Percentiles rank a stretch among this genome's conserved stretches.
phyloP scores from a whole-genome alignment of 1,140 invertebrate genomes.

The Tetraneura akinire region DNA sequence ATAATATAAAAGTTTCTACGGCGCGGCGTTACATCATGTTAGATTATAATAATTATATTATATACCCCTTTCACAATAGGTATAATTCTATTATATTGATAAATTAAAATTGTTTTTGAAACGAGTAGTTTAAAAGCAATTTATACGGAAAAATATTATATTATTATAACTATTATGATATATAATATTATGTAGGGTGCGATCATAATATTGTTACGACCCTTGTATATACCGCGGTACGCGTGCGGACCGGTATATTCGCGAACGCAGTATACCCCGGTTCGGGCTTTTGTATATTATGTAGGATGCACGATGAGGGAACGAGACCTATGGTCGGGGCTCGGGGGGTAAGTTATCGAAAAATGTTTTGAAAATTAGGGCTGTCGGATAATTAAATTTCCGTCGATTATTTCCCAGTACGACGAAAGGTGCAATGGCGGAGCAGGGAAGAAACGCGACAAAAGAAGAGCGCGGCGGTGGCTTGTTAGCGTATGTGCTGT shows the following conservation, averaged over 20 bases:
- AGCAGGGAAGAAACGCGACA: not conserved
- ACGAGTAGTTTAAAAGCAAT: not conserved
- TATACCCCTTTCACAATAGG: too few species aligned
- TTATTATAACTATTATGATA: too few species aligned
- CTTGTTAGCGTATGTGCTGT: slow-evolving; percentile 43
- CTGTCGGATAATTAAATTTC: slow-evolving; percentile 44
- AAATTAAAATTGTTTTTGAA: not conserved
- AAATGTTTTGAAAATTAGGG: slow-evolving; percentile 35
- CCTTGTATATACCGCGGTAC: not conserved
- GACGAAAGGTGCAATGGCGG: slow-evolving; percentile 3
- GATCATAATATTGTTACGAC: slow-evolving; percentile 33
- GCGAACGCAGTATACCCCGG: not conserved
- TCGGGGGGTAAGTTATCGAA: not conserved
- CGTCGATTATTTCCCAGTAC: slow-evolving; percentile 32
- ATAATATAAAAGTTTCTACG: too few species aligned
- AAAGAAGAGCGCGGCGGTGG: slow-evolving; percentile 19
- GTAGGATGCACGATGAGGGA: not conserved
- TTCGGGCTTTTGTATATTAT: not conserved
- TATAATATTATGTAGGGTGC: too few species aligned
- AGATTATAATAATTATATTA: too few species aligned
- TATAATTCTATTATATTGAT: not conserved
- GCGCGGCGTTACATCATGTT: too few species aligned
- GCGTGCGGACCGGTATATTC: too few species aligned
- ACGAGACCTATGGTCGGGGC: not conserved
- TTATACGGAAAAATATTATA: not conserved